phyloP scores from a whole-genome alignment of 2,113 vertebrate genomes.

The Riparia riparia region DNA sequence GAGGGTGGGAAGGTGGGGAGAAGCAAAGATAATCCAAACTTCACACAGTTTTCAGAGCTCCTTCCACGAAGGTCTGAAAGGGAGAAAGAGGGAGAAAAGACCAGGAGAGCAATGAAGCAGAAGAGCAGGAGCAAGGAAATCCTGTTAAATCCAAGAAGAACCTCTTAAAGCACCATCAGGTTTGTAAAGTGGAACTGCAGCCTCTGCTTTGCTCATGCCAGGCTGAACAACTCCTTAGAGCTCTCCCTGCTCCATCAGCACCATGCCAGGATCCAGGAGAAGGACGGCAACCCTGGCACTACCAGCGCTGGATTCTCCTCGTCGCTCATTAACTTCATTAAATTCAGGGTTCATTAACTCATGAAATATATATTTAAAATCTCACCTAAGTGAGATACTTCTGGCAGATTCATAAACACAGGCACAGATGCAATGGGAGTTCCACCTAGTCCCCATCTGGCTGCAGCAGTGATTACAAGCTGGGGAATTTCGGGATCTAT shows the following conservation, averaged over 20 bases:
- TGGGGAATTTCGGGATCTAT: conserved; percentile 12
- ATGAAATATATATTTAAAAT: background rate
- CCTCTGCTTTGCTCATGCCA: background rate
- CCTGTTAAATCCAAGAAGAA: background rate
- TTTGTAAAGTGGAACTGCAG: background rate
- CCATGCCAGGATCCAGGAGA: fast-evolving
- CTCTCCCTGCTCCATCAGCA: background rate
- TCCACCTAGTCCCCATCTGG: background rate
- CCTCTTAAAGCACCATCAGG: background rate
- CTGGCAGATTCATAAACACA: background rate
- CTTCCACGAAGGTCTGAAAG: background rate
- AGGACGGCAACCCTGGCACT: background rate
- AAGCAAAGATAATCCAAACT: background rate
- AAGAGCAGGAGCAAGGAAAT: background rate
- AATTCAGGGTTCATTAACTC: background rate
- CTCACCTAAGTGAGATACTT: background rate
- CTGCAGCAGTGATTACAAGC: background rate
- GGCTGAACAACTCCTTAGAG: background rate
- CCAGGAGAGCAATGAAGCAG: fast-evolving
- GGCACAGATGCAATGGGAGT: background rate
- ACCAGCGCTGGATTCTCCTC: background rate
- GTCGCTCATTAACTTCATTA: too few relatives aligned
- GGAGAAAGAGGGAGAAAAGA: background rate
- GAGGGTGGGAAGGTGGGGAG: background rate
- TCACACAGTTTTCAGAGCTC: background rate